Evolutionary conservation across 2,797 vertebrate species (phyloP).

Genomic region (Dipus sagitta): DNA sequence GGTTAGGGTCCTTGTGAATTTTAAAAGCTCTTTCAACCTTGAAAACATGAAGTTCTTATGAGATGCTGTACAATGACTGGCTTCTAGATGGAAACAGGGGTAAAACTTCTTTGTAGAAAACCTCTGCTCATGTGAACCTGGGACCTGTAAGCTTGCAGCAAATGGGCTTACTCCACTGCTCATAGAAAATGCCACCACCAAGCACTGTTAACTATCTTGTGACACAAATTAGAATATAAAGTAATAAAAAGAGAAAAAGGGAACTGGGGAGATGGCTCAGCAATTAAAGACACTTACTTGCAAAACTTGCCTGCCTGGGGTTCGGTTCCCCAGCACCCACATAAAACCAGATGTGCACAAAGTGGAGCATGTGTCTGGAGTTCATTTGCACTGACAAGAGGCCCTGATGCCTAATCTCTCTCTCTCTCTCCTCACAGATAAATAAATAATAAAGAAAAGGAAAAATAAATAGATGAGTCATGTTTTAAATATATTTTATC

Average conservation of each 20-base stretch:
- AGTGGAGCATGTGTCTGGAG: too few species aligned
- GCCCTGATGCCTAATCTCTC: too few species aligned
- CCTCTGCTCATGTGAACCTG: constrained; percentile 11
- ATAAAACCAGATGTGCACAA: too few species aligned
- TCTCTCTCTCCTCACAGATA: too few species aligned
- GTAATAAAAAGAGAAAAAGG: neutral
- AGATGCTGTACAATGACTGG: constrained; percentile 5
- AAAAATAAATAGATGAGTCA: too few species aligned
- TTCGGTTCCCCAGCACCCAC: too few species aligned
- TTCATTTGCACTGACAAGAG: too few species aligned
- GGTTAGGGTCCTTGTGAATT: neutral
- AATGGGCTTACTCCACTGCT: neutral
- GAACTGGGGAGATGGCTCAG: neutral
- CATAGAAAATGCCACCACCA: too few species aligned
- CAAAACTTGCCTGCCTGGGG: too few species aligned
- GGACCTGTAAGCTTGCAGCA: neutral
- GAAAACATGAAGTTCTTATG: neutral
- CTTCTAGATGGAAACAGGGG: neutral
- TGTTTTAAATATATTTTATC: too few species aligned
- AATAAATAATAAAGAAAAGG: too few species aligned
- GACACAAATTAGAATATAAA: neutral
- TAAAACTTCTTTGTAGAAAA: constrained; percentile 47
- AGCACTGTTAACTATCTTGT: neutral
- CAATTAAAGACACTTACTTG: too few species aligned
- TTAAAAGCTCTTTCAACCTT: constrained; percentile 4